Conservation (phyloP, 2,113 vertebrate genomes). For the Erpornis zantholeuca region DNA sequence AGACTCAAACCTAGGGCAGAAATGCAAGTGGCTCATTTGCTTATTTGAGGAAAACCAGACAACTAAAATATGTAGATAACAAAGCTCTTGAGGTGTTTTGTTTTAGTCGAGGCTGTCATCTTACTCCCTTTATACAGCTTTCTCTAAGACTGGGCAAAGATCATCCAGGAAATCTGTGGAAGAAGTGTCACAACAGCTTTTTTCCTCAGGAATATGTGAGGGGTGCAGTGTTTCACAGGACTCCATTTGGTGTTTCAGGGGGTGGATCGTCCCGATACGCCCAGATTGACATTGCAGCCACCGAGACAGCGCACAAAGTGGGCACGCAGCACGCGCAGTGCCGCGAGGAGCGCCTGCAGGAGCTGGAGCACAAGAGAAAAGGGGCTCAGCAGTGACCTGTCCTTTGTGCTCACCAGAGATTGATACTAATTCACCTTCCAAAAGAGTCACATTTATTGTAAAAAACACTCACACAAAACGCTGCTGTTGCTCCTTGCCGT, state of each 20-base stretch:
- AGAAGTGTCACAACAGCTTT: not conserved
- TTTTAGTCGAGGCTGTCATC: not conserved
- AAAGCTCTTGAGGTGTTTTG: not conserved
- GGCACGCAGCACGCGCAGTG: constrained; percentile 79
- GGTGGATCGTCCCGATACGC: constrained; percentile 76
- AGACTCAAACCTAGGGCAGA: not conserved
- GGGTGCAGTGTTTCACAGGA: rapidly evolving
- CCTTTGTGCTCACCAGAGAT: not conserved
- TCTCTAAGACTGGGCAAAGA: not conserved
- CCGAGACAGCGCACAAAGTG: constrained; percentile 82
- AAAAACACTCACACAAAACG: not conserved
- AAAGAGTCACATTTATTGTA: not conserved
- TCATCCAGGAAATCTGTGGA: not conserved
- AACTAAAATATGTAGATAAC: not conserved
- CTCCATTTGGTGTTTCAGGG: constrained; percentile 61
- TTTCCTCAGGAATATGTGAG: not conserved
- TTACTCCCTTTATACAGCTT: not conserved
- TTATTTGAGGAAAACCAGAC: not conserved
- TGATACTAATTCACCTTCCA: not conserved
- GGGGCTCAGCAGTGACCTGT: constrained; percentile 69
- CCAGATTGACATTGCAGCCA: constrained; percentile 83
- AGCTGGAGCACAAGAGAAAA: constrained; percentile 77
- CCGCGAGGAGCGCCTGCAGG: constrained; percentile 77
- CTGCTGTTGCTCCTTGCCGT: not conserved
- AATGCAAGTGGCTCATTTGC: not conserved